Percentiles rank a stretch among this genome's conserved stretches.
These are phyloP conservation scores for Antedon mediterranea DNA, from an alignment of 53 echinoderm and acorn worm genomes.

Conservation along the genomic window DNA sequence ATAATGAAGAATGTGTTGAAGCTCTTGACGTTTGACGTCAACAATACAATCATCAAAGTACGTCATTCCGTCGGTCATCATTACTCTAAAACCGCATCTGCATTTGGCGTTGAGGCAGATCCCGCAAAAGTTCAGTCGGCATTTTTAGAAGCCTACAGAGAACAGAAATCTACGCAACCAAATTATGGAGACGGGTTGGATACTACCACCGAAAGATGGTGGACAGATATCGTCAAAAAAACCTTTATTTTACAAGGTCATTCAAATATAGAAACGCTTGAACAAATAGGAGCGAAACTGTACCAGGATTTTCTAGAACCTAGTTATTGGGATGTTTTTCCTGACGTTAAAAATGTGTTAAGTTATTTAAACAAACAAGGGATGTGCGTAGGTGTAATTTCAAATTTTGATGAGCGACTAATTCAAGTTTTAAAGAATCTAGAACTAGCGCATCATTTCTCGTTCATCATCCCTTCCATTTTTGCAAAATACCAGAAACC, in stretches of 20 bases:
- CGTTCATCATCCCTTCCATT: conserved; percentile 60
- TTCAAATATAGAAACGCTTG: conserved; percentile 10
- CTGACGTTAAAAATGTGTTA: conserved; percentile 73
- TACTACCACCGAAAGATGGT: conserved; percentile 55
- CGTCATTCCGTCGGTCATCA: conserved; percentile 60
- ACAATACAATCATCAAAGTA: conserved; percentile 57
- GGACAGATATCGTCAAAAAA: conserved; percentile 44
- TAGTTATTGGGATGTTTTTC: conserved; percentile 50
- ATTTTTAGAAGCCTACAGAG: conserved; percentile 28
- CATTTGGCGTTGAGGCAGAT: conserved; percentile 31
- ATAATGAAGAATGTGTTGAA: conserved; percentile 1
- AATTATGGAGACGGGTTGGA: conserved; percentile 47
- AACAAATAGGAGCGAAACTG: conserved; percentile 39
- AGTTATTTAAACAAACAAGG: conserved; percentile 59
- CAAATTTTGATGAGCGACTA: conserved; percentile 67
- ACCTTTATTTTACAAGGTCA: conserved; percentile 45
- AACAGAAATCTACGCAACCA: conserved; percentile 46
- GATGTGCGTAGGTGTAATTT: conserved; percentile 57
- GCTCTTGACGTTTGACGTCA: conserved; percentile 73
- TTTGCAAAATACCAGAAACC: conserved; percentile 43
- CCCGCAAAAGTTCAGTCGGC: conserved; percentile 27
- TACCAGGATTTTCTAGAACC: conserved; percentile 40
- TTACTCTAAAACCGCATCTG: conserved; percentile 45
- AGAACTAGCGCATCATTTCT: conserved; percentile 52
- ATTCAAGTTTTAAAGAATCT: conserved; percentile 28